Conservation (phyloP, 2,113 vertebrate genomes). For the Macquaria ambigua region DNA sequence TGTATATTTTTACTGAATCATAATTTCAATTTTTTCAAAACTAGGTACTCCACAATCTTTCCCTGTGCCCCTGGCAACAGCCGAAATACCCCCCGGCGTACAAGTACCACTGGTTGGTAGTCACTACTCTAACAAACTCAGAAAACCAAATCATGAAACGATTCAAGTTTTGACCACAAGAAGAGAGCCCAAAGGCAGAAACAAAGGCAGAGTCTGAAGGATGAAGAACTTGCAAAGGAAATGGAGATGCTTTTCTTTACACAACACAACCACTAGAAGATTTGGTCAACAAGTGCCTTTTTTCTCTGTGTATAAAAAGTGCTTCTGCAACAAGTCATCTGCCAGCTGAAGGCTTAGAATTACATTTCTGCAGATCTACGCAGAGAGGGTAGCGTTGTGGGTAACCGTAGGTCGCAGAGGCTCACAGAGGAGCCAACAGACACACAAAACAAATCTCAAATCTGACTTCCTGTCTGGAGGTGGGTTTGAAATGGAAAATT, state of each 20-base stretch:
- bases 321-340: neutral
- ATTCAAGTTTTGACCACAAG: neutral
- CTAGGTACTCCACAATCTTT: neutral
- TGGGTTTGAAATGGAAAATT: neutral
- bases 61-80: neutral
- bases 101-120: neutral
- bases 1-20: neutral
- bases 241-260: neutral
- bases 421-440: neutral
- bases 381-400: neutral
- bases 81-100: neutral
- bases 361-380: neutral
- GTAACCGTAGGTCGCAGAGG: neutral
- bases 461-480: neutral
- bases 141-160: neutral
- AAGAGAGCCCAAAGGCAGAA: neutral
- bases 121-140: neutral
- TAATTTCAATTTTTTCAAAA: neutral
- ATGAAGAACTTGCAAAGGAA: neutral
- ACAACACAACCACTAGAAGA: neutral
- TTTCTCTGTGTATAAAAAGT: neutral
- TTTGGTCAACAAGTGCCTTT: neutral
- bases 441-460: no score
- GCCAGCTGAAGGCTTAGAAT: neutral
- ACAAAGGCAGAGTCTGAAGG: neutral